These are phyloP conservation scores for Spisula solida DNA, from an alignment of 2,888 invertebrate species.

Conservation along the genomic window DNA sequence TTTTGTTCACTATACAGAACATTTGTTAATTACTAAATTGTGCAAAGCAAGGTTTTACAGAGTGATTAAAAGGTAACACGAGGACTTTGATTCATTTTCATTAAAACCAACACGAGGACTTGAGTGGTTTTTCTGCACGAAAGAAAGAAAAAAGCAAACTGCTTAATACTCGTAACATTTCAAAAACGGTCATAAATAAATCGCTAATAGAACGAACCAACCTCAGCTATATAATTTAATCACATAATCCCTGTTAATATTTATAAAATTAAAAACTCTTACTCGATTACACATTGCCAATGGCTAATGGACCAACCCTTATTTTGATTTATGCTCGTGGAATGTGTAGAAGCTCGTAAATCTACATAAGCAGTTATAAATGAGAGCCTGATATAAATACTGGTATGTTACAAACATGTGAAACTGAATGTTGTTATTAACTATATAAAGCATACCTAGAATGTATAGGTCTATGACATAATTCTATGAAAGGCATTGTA, in stretches of 20 bases:
- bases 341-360: background rate
- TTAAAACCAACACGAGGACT: no score
- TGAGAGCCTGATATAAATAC: background rate
- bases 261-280: background rate
- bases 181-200: background rate
- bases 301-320: background rate
- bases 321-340: background rate
- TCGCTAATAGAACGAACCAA: background rate
- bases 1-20: no score
- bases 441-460: conserved; percentile 11
- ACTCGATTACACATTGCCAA: background rate
- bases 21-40: no score
- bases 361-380: background rate
- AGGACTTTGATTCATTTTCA: background rate
- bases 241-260: background rate
- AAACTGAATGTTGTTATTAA: background rate
- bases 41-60: no score
- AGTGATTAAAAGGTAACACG: background rate
- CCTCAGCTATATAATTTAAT: background rate
- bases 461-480: background rate
- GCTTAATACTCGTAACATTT: background rate
- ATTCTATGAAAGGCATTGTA: background rate
- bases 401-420: background rate
- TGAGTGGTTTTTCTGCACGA: background rate
- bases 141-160: background rate